A percentile compares a stretch with the other conserved stretches of the same genome.
Conservation (phyloP, 2,888 invertebrate genomes). For the Cerastis rubricosa region DNA sequence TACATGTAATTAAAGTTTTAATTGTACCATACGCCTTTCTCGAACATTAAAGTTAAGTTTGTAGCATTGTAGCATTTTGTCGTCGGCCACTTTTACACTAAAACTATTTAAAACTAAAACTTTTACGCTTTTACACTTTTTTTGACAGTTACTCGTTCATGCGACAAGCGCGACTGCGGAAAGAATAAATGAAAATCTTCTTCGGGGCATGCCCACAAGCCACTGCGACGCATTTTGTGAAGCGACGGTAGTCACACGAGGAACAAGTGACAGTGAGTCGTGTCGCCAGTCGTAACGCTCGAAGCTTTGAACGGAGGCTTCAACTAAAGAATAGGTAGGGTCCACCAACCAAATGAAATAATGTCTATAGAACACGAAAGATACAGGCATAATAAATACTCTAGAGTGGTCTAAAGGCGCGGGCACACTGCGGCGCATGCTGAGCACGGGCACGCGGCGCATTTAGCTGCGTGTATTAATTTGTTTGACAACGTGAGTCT, state of each 20-base stretch:
- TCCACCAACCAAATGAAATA: neutral
- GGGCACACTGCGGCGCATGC: too few relatives aligned
- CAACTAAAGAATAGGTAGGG: neutral
- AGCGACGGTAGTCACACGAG: neutral
- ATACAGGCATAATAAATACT: neutral
- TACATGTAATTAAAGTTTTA: conserved; percentile 37
- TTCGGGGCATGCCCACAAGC: neutral
- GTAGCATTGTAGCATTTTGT: neutral
- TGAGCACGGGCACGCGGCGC: too few relatives aligned
- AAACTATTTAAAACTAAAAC: too few relatives aligned
- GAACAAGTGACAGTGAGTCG: neutral
- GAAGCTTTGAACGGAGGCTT: neutral
- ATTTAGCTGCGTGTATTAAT: too few relatives aligned
- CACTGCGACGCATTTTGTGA: neutral
- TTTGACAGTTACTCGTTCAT: neutral
- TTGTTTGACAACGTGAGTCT: too few relatives aligned
- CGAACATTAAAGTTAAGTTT: neutral
- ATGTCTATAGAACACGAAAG: neutral
- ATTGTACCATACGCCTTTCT: conserved; percentile 8
- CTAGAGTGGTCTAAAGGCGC: neutral
- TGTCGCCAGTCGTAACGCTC: neutral
- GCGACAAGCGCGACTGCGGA: neutral
- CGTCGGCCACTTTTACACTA: neutral
- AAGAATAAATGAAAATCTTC: too few relatives aligned
- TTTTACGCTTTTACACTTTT: too few relatives aligned